Evolutionary conservation across 2,888 invertebrate species (phyloP).

Genomic region (Selenia dentaria): DNA sequence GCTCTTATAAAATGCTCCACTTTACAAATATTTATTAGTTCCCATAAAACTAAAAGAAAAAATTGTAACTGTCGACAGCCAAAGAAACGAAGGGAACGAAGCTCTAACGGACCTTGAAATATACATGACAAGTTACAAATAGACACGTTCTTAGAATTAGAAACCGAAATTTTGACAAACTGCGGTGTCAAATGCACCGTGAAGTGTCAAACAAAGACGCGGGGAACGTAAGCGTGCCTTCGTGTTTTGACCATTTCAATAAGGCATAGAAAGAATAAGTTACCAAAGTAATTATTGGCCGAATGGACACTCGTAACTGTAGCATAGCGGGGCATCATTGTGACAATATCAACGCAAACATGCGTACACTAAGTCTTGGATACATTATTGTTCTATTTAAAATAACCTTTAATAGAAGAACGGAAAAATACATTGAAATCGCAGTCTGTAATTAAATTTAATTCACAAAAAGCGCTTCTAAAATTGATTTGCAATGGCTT

Average conservation of each 20-base stretch:
- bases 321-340: constrained; percentile 64
- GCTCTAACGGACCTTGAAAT: constrained; percentile 72
- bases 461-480: constrained; percentile 1
- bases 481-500: constrained; percentile 27
- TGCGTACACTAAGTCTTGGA: constrained; percentile 54
- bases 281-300: constrained; percentile 77
- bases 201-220: constrained; percentile 55
- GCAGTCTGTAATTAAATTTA: constrained; percentile 12
- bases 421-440: constrained; percentile 36
- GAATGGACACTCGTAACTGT: constrained; percentile 71
- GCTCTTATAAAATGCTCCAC: constrained; percentile 75
- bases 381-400: constrained; percentile 35
- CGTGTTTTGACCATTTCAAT: constrained; percentile 75
- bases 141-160: constrained; percentile 68
- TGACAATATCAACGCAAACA: constrained; percentile 53
- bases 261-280: constrained; percentile 65
- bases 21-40: constrained; percentile 78
- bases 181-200: constrained; percentile 70
- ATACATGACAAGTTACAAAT: constrained; percentile 62
- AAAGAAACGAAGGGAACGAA: constrained; percentile 39
- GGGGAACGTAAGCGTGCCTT: constrained; percentile 75
- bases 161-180: constrained; percentile 82
- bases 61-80: constrained; percentile 66
- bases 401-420: constrained; percentile 30
- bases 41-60: constrained; percentile 66